A percentile compares a stretch with the other conserved stretches of the same genome.
These are phyloP conservation scores for Strigops habroptila DNA, from an alignment of 2,113 vertebrate species.

Conservation along the genomic window DNA sequence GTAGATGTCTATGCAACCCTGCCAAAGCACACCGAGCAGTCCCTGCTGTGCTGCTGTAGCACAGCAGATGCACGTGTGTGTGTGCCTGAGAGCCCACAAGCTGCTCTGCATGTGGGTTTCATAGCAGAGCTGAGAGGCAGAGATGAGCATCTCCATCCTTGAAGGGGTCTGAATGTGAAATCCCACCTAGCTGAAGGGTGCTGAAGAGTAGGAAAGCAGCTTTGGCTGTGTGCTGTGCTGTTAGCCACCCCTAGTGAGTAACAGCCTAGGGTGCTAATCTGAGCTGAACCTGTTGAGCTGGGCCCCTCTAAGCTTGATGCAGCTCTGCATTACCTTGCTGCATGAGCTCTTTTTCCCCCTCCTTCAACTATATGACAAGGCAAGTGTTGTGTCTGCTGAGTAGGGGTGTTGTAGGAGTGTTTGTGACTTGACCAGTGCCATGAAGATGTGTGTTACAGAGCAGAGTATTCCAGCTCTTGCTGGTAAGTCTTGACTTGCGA, in stretches of 20 bases:
- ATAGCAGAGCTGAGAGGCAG: fast-evolving
- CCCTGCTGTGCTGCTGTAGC: background rate
- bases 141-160: background rate
- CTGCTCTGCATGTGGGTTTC: background rate
- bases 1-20: background rate
- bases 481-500: background rate
- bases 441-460: background rate
- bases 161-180: background rate
- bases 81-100: background rate
- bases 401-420: background rate
- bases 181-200: background rate
- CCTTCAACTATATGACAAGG: background rate
- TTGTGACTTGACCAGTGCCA: background rate
- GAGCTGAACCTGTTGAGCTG: background rate
- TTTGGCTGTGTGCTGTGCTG: background rate
- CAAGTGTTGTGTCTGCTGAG: background rate
- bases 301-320: background rate
- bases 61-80: background rate
- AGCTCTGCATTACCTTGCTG: background rate
- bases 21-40: background rate
- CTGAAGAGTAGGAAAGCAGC: background rate
- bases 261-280: background rate
- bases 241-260: background rate
- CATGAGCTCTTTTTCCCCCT: background rate
- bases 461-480: background rate